A percentile compares a stretch with the other conserved stretches of the same genome.
These are phyloP conservation scores for Aelia acuminata DNA, from an alignment of 2,888 invertebrate genomes.

Conservation along the genomic window DNA sequence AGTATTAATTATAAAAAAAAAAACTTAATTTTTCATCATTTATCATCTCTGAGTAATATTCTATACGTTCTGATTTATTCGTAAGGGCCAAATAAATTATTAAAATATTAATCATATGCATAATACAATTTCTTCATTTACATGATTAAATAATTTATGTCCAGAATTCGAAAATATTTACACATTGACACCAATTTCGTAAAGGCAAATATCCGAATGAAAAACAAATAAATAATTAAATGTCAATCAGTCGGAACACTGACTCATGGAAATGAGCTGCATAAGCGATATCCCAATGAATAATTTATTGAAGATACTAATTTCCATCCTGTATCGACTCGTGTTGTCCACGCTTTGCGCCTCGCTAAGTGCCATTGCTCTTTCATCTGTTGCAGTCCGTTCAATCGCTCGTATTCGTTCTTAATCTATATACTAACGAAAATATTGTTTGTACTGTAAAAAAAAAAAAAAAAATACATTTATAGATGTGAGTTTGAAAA, in stretches of 20 bases:
- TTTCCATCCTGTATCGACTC: background rate
- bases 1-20: too few relatives aligned
- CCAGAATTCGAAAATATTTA: background rate
- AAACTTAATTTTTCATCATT: too few relatives aligned
- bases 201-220: too few relatives aligned
- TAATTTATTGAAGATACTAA: background rate
- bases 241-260: background rate
- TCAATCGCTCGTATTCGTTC: background rate
- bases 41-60: too few relatives aligned
- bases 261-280: background rate
- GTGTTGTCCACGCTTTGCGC: background rate
- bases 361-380: background rate
- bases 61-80: too few relatives aligned
- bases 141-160: too few relatives aligned
- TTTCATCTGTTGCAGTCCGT: background rate
- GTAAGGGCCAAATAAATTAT: too few relatives aligned
- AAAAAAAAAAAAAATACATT: too few relatives aligned
- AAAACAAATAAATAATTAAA: background rate
- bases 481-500: too few relatives aligned
- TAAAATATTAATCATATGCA: too few relatives aligned
- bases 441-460: background rate
- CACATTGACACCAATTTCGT: background rate
- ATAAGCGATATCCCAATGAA: background rate
- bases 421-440: background rate
- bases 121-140: too few relatives aligned